phyloP scores from a whole-genome alignment of 1,140 invertebrate genomes.

The Vollenhovia emeryi region DNA sequence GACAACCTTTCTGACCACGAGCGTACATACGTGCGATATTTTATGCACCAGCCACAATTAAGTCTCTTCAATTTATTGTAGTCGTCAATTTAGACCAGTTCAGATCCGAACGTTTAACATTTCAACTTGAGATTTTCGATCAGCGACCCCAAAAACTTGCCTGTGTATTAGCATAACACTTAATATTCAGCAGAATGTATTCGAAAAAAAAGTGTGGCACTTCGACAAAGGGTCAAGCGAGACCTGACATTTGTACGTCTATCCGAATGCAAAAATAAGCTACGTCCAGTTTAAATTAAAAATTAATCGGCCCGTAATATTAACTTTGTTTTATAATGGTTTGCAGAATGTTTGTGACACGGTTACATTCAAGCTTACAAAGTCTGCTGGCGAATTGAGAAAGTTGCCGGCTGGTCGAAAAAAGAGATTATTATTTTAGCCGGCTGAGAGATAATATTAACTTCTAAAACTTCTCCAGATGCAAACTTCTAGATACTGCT shows the following conservation, averaged over 20 bases:
- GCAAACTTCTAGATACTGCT: background rate
- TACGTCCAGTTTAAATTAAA: constrained; percentile 16
- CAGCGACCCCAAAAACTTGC: no score
- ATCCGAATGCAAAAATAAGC: background rate
- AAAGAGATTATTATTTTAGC: constrained; percentile 12
- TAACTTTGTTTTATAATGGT: constrained; percentile 25
- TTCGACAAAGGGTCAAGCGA: no score
- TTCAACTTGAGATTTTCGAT: no score
- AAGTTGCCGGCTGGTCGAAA: constrained; percentile 16
- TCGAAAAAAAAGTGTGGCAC: no score
- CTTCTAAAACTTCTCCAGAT: background rate
- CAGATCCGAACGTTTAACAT: no score
- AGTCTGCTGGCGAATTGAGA: constrained; percentile 28
- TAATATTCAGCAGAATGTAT: no score
- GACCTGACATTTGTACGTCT: background rate
- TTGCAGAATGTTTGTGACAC: constrained; percentile 31
- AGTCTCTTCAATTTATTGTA: no score
- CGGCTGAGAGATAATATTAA: background rate
- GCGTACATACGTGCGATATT: background rate
- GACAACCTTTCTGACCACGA: no score
- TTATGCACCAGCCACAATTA: background rate
- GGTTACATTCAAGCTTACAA: constrained; percentile 1
- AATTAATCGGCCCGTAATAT: constrained; percentile 6
- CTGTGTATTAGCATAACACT: no score
- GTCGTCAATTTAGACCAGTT: no score